Evolutionary conservation across 2,113 vertebrate species (phyloP), one percentile per base, ranked within the genome.

Genomic region (Tupaia chinensis): DNA sequence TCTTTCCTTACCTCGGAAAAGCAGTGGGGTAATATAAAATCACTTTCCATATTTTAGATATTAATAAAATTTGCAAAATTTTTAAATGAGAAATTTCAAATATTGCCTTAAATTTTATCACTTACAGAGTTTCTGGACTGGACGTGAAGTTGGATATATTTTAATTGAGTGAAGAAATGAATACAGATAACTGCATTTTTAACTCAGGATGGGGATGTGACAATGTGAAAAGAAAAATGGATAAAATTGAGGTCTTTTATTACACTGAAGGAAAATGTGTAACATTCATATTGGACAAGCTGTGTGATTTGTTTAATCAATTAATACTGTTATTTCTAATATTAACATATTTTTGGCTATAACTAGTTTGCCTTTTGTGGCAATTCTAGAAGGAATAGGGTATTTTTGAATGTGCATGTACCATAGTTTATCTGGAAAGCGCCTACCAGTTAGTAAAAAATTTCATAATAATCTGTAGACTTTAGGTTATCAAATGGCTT

Each of bases 391-490:
- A 27, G 34, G 5, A 70, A 3, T 16, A 17, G 27, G 27, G 7
- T 17, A 32, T 29, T 95, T 97, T 74, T 83, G 19, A 92, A 7
- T 73, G 25, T 44, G 20, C 0, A 11, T 72, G 4, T 69, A 54
- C 29, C 27, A 29, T 3, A 83, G 4, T 94, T 92, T 91, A 90
- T 91, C 69, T 94, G 60, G 70, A 77, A 83, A 95, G 23, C 19
- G 19, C 14, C 80, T 91, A 17, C 7, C 58, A 72, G 17, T 93
- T 81, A 91, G 29, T 32, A 15, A 90, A 74, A 94, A 90, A 60
- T 65, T 19, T 79, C 76, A 76, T 20, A 96, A 83, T 91, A 95
- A 96, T 95, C 74, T 61, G 87, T 44, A 91, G 32, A 93, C 77
- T 15, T 29, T 27, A 82, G 63, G 83, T 56, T 91, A 87, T 85